These are phyloP conservation scores for Myripristis jacobus DNA, from an alignment of 2,797 vertebrate genomes.

Conservation along the genomic window DNA sequence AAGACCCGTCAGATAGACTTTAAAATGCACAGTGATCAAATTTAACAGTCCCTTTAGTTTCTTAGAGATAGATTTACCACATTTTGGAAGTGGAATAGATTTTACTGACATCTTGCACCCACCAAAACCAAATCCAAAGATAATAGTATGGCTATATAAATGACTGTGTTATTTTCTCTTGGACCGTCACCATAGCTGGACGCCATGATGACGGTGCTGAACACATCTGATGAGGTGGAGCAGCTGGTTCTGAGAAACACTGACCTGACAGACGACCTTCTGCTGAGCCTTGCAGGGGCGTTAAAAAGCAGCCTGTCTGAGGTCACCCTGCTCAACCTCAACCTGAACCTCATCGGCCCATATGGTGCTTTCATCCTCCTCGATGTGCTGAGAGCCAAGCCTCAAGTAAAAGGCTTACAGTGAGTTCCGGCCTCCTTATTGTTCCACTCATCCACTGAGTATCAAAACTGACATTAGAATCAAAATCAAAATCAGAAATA, in stretches of 20 bases:
- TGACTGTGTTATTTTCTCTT: not conserved
- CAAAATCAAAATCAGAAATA: not conserved
- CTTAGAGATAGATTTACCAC: no score
- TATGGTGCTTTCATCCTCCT: conserved; percentile 81
- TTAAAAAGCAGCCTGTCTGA: conserved; percentile 81
- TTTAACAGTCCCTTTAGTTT: no score
- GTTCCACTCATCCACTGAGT: not conserved
- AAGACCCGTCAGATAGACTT: not conserved
- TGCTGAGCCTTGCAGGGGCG: conserved; percentile 75
- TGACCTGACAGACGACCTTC: conserved; percentile 83
- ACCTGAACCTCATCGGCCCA: conserved; percentile 86
- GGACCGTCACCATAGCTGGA: conserved; percentile 74
- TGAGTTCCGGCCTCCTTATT: conserved; percentile 64
- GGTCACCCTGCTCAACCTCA: conserved; percentile 86
- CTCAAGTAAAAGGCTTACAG: conserved; percentile 82
- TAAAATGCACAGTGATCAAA: conserved; percentile 4
- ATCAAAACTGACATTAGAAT: not conserved
- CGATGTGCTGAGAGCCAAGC: conserved; percentile 81
- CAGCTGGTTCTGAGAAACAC: conserved; percentile 88
- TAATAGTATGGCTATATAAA: not conserved
- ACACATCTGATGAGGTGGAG: conserved; percentile 82
- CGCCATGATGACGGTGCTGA: conserved; percentile 81
- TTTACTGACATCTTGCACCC: not conserved
- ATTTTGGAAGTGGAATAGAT: not conserved
- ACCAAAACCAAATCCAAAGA: conserved; percentile 12